Evolutionary conservation across 2,888 invertebrate genomes (phyloP).

Genomic region (Drosophila testacea): DNA sequence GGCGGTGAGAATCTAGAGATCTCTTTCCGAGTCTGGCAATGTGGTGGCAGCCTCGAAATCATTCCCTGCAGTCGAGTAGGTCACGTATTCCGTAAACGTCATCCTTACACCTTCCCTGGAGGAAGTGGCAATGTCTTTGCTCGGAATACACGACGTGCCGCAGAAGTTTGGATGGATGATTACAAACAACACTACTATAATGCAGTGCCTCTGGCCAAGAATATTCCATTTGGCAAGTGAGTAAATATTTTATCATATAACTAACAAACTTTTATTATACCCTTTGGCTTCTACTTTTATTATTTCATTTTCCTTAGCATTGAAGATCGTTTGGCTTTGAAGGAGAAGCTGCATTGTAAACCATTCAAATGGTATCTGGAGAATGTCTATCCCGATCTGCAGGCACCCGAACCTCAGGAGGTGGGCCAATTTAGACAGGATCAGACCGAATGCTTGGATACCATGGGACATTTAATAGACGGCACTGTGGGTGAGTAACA

Average conservation of each 20-base stretch:
- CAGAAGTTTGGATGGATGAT: conserved; percentile 99
- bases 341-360: conserved; percentile 94
- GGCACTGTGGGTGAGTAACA: conserved; percentile 90
- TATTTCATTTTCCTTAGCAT: conserved; percentile 87
- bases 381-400: conserved; percentile 96
- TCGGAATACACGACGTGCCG: conserved; percentile 97
- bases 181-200: conserved; percentile 98
- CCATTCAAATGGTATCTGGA: conserved; percentile 98
- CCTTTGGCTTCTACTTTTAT: conserved; percentile 1
- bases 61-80: conserved; percentile 98
- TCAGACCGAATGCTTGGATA: conserved; percentile 93
- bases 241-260: conserved; percentile 47
- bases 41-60: conserved; percentile 98
- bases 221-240: conserved; percentile 95
- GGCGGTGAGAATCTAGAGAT: conserved; percentile 98
- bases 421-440: conserved; percentile 91
- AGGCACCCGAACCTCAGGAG: conserved; percentile 88
- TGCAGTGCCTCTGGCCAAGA: conserved; percentile 95
- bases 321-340: conserved; percentile 92
- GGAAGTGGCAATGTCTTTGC: conserved; percentile 99
- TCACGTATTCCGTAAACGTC: conserved; percentile 97
- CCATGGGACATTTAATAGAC: conserved; percentile 95
- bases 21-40: conserved; percentile 95
- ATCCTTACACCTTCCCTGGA: conserved; percentile 99
- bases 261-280: neutral